Evolutionary conservation across 2,113 vertebrate genomes (phyloP).

Genomic region (Aythya baeri): DNA sequence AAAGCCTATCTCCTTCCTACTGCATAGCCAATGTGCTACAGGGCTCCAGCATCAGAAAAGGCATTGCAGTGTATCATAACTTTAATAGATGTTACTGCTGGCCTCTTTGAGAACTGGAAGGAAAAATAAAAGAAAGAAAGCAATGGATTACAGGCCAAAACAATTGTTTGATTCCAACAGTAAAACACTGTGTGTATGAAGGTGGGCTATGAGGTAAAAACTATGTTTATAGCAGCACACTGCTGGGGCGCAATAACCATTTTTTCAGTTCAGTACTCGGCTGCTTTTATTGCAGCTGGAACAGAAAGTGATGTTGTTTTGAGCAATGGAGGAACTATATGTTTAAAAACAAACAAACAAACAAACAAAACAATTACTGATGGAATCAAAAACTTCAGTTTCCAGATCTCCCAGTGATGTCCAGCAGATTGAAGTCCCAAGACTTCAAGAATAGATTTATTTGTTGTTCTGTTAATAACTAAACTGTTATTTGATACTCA

Average conservation of each 20-base stretch:
- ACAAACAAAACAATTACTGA: background rate
- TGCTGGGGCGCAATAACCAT: background rate
- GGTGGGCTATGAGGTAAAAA: background rate
- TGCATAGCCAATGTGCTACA: background rate
- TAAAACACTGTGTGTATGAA: background rate
- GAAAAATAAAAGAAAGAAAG: background rate
- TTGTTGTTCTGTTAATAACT: background rate
- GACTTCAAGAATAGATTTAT: background rate
- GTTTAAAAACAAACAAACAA: background rate
- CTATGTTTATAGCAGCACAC: background rate
- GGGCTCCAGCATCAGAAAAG: background rate
- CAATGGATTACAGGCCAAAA: background rate
- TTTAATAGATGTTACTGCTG: constrained; percentile 40
- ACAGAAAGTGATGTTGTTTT: background rate
- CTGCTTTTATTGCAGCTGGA: background rate
- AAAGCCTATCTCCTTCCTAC: constrained; percentile 7
- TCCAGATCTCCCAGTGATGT: background rate
- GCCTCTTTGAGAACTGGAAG: background rate
- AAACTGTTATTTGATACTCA: background rate
- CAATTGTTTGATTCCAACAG: background rate
- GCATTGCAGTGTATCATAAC: background rate
- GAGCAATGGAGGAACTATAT: background rate
- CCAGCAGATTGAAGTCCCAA: background rate
- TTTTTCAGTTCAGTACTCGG: background rate
- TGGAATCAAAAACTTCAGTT: background rate